Evolutionary conservation across 2,888 invertebrate species (phyloP).

Genomic region (Plebejus argus): DNA sequence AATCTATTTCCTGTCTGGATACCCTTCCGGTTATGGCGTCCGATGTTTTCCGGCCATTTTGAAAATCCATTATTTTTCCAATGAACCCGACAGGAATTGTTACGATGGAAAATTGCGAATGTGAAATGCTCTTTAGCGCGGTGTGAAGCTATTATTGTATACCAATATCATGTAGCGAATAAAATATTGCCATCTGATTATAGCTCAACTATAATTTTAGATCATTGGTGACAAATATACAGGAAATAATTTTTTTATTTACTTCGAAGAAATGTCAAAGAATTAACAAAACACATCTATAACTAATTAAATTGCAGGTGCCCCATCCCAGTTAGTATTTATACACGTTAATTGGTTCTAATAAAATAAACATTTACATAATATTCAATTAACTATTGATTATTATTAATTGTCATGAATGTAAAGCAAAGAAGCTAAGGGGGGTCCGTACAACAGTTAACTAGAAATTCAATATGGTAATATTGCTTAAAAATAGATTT

Average conservation of each 20-base stretch:
- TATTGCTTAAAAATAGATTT: conserved; percentile 25
- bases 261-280: not conserved
- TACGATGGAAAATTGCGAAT: conserved; percentile 21
- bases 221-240: not conserved
- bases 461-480: conserved; percentile 40
- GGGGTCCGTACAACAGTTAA: conserved; percentile 1
- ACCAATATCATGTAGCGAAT: not conserved
- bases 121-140: not conserved
- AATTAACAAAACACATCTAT: not conserved
- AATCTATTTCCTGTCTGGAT: conserved; percentile 77
- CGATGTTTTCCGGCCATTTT: conserved; percentile 59
- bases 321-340: conserved; percentile 3
- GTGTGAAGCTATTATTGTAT: not conserved
- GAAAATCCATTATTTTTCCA: conserved; percentile 48
- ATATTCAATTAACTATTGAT: conserved; percentile 21
- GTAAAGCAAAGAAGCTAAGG: conserved; percentile 16
- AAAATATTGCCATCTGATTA: too few relatives aligned
- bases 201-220: not conserved
- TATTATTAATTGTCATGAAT: conserved; percentile 26
- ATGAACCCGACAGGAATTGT: conserved; percentile 37
- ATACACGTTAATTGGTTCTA: conserved; percentile 2
- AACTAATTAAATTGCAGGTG: conserved; percentile 19
- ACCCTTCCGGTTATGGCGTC: conserved; percentile 58
- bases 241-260: not conserved
- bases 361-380: conserved; percentile 27